Evolutionary conservation across 35 echinoderm and acorn worm genomes (phyloP), one percentile per base, ranked within the genome.

Genomic region (Stichopus chloronotus): DNA sequence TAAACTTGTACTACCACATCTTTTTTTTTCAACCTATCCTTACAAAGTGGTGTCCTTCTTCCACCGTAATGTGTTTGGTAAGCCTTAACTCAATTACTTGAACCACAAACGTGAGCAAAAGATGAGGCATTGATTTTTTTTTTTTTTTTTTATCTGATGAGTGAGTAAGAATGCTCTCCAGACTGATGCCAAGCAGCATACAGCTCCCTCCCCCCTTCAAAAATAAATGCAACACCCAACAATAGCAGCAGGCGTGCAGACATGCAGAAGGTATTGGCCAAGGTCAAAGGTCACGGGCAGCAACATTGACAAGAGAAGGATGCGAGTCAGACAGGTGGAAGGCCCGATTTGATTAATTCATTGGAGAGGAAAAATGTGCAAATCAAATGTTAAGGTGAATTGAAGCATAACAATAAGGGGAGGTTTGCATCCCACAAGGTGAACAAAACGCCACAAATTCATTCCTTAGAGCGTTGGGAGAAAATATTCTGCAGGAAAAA

Each of bases 371-470:
- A 85, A 85, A 85, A 85, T 85, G 82, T 85, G 82, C 82, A 85
- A 85, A 85, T 85, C 82, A 85, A 85, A 85, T 85, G 82, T 85
- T 85, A 59, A 85, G 82, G 57, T 85, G 82, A 58, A 85, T 19
- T 85, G 82, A 85, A 58, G 82, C 82, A 85, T 85, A 58, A 21
- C 57, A 85, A 85, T 23, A 85, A 85, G 82, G 82, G 55, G 55
- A 85, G 22, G 55, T 58, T 85, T 85, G 82, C 55, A 58, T 58
- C 57, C 57, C 82, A 43, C 30, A 85, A 85, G 82, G 82, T 85
- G 82, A 85, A 85, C 82, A 85, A 85, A 85, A 85, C 57, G 82
- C 82, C 82, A 85, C 82, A 85, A 85, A 85, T 85, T 85, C 82
- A 85, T 85, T 53, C 55, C 82, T 83, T 56, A 0, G 52, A 83